Evolutionary conservation across 2,113 vertebrate species (phyloP).

Genomic region (Eretmochelys imbricata): DNA sequence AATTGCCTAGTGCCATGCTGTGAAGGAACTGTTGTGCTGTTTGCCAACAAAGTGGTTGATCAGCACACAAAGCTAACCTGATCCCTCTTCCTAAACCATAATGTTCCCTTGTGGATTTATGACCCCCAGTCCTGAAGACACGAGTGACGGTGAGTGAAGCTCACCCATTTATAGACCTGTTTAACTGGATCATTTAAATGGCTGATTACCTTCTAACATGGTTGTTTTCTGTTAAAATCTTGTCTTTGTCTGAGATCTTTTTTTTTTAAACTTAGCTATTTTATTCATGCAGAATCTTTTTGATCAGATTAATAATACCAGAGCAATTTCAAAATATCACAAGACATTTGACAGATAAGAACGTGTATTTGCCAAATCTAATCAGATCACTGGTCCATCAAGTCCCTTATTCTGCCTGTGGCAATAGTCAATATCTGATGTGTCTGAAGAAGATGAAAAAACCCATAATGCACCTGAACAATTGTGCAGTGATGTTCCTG

Average conservation of each 20-base stretch:
- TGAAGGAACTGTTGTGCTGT: not conserved
- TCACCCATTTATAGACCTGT: not conserved
- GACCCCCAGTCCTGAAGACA: not conserved
- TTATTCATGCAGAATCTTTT: not conserved
- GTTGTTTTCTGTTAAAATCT: not conserved
- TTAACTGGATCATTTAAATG: not conserved
- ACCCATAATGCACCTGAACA: not conserved
- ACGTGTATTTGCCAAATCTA: not conserved
- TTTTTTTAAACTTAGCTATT: not conserved
- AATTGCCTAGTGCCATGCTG: not conserved
- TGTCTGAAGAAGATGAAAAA: not conserved
- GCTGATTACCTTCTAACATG: not conserved
- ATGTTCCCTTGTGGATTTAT: not conserved
- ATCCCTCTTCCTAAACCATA: not conserved
- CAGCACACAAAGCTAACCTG: not conserved
- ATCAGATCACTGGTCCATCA: not conserved
- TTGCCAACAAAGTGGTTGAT: not conserved
- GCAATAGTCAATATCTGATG: not conserved
- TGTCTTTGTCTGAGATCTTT: not conserved
- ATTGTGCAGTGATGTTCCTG: not conserved
- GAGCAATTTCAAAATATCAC: not conserved
- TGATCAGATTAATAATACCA: not conserved
- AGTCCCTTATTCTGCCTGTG: not conserved
- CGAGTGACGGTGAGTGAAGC: fast-evolving
- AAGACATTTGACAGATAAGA: not conserved